Evolutionary conservation across 2,113 vertebrate genomes (phyloP), one percentile per base, ranked within the genome.

Genomic region (Chrysemys picta): DNA sequence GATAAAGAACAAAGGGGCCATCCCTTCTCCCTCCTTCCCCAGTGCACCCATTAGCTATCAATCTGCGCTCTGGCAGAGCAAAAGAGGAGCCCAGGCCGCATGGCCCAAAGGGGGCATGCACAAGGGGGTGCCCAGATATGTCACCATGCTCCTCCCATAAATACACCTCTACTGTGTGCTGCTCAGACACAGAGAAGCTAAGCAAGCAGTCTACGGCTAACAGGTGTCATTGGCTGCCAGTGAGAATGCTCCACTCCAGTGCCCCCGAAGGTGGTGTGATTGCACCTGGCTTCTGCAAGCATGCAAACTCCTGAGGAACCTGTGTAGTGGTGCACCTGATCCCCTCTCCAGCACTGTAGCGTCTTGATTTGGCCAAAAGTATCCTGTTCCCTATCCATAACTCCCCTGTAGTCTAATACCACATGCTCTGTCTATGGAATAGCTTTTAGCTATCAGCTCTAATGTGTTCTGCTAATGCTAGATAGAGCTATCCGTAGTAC

Each of bases 41-140:
- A 6, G 12, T 21, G 45, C 14, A 62, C 45, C 8, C 6, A 0
- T 84, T 79, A 54, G 31, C 35, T 19, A n/a, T 69, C 35, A 29
- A 11, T 8, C 45, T 4, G 10, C 2, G 2, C 0, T 0, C 19
- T 0, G 2, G 38, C 38, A 57, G n/a, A 21, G 84, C n/a, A 52
- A 76, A 52, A 69, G 82, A 45, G 75, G 88, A 56, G 4, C 50
- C 54, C 0, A 0, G 53, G 49, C 42, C 56, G 50, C n/a, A 24
- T 31, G 19, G 19, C 0, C 0, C 16, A n/a, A n/a, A 69, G 57
- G 24, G 25, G 10, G 10, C 24, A 57, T 27, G 24, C 24, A 57
- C 25, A 25, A 27, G 56, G 56, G 0, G 11, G 69, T 83, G n/a
- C 80, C 31, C 80, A 89, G 76, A 57, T 85, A 56, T 72, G 84